A percentile compares a stretch with the other conserved stretches of the same genome.
Conservation (phyloP, 2,113 vertebrate genomes). For the Chloropsis cyanopogon region DNA sequence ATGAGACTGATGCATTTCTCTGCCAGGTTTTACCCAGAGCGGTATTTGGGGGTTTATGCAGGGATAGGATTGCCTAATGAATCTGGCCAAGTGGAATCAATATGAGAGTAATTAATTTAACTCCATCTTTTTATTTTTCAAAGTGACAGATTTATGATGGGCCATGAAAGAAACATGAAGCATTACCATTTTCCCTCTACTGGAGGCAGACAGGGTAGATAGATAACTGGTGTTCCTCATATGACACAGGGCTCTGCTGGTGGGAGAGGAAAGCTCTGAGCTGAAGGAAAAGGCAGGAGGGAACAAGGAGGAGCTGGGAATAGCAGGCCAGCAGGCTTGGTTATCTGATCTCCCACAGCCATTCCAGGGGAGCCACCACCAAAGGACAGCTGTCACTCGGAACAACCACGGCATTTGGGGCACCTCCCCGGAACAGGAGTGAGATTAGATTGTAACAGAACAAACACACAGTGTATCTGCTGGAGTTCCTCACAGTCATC, state of each 20-base stretch:
- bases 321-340: not conserved
- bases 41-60: not conserved
- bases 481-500: not conserved
- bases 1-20: not conserved
- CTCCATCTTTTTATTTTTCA: not conserved
- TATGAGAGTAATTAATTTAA: slow-evolving; percentile 34
- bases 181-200: not conserved
- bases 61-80: not conserved
- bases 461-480: not conserved
- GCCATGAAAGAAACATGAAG: not conserved
- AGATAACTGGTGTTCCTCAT: not conserved
- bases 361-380: not conserved
- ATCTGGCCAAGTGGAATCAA: not conserved
- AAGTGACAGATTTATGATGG: not conserved
- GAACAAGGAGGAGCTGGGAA: not conserved
- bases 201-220: not conserved
- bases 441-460: not conserved
- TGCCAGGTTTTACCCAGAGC: not conserved
- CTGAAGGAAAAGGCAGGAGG: not conserved
- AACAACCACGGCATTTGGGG: not conserved
- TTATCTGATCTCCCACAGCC: not conserved
- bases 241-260: not conserved
- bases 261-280: not conserved
- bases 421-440: not conserved
- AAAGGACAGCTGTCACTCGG: not conserved